phyloP scores from a whole-genome alignment of 92 coral and sea anemone species.

The Epizoanthus illoricatus region DNA sequence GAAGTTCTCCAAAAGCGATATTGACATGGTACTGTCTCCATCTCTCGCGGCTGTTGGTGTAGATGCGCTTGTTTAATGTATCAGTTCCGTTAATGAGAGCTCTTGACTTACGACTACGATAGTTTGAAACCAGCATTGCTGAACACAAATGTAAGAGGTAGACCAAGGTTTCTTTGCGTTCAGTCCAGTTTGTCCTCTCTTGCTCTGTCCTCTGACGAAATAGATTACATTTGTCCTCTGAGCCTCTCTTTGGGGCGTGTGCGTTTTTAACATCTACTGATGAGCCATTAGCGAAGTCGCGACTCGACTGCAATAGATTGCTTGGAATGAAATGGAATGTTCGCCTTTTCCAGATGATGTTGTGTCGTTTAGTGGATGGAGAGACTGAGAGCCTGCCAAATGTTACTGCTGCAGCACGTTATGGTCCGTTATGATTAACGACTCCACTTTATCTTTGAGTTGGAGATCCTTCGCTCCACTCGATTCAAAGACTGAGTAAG shows the following conservation, averaged over 20 bases:
- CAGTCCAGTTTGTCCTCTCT: background rate
- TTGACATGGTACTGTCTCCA: slow-evolving; percentile 80
- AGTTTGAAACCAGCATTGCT: slow-evolving; percentile 17
- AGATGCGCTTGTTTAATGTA: slow-evolving; percentile 38
- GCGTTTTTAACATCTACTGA: slow-evolving; percentile 17
- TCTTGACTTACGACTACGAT: slow-evolving; percentile 11
- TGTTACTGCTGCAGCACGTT: background rate
- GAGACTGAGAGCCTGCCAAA: background rate
- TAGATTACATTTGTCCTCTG: background rate
- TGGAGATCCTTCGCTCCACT: no score
- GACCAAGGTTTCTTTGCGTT: no score
- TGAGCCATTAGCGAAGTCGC: slow-evolving; percentile 29
- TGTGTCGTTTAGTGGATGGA: background rate
- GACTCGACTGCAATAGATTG: slow-evolving; percentile 31
- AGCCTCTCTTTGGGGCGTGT: background rate
- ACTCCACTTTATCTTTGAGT: no score
- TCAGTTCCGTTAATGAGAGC: background rate
- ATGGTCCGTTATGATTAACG: no score
- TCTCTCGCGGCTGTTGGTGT: slow-evolving; percentile 74
- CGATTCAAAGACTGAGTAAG: no score
- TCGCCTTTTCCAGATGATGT: slow-evolving; percentile 28
- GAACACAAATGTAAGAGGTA: no score
- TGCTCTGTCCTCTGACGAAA: background rate
- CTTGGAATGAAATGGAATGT: slow-evolving; percentile 26
- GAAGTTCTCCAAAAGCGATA: slow-evolving; percentile 70